Base-by-base conservation (phyloP, 2,113 vertebrate species). In the Nannobrachium achirus region DNA sequence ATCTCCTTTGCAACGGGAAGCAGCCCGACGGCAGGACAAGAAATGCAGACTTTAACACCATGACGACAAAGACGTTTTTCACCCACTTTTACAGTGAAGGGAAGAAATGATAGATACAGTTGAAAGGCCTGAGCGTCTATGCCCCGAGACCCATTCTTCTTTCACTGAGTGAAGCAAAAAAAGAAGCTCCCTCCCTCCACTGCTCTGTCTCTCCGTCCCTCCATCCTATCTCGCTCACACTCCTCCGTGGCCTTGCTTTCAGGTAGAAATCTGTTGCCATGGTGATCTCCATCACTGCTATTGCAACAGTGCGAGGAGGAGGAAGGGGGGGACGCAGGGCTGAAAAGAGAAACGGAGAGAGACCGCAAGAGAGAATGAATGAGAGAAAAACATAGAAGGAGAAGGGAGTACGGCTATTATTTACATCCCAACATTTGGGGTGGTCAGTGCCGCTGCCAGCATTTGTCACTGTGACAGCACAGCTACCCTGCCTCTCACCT, bases 191-290 rank as follows among this genome's bases (percentile, higher is more conserved):
- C 15, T 19, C 15, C 40, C 40, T 33, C n/a, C 38, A 18, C 51
- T 61, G 10, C 38, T 56, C 46, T 1, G 8, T 25, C 46, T 45
- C 46, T 56, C 50, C 19, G 11, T 44, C 33, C 42, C 40, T 69
- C 10, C 38, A 18, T 38, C 1, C 67, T 44, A 55, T 40, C 33
- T 63, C 38, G 6, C 42, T 69, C 41, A 50, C 16, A 44, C 66
- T 50, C 71, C 65, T 70, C 70, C 33, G 2, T 51, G 39, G 67
- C 73, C 52, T 71, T 9, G 13, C 73, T 67, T 51, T 65, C 73
- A 82, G 68, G 76, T 80, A 83, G 75, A 71, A 73, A 69, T 59
- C 77, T 82, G 85, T 87, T 89, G 79, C 81, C 83, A 88, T 84
- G 80, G 85, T 71, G 61, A 86, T 84, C 73, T 51, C 56, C 66